Evolutionary conservation across 2,113 vertebrate species (phyloP), one percentile per base, ranked within the genome.

Genomic region (Hydrolagus affinis): DNA sequence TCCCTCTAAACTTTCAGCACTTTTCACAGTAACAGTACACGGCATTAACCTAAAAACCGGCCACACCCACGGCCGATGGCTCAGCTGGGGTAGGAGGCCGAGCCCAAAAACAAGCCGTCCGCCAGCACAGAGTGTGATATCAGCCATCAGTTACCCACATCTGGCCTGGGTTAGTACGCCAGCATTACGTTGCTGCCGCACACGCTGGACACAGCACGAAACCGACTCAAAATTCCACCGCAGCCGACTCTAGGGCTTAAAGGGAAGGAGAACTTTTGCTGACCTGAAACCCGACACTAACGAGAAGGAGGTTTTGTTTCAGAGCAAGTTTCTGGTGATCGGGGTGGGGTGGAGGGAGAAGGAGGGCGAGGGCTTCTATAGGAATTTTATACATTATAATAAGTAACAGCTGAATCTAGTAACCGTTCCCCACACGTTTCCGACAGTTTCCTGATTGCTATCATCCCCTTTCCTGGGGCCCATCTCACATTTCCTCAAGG

Each of bases 171-270:
- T 83, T 83, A 83, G 17, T 28, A 83, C 66, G 28, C 59, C 30
- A 62, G 62, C 14, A 66, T 59, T 19, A 66, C 59, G 64, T 28
- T 66, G 62, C 19, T 25, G 8, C 66, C 59, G 78, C 78, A 66
- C 62, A 66, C 28, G 66, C 78, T 83, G 78, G 78, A 83, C 66
- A 78, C 57, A 83, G 62, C 64, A n/a, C 64, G 60, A 66, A 83
- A 56, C 30, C 62, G 19, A 28, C 62, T 66, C 62, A 83, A 83
- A 83, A 64, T 83, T 44, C 32, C 73, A 75, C 17, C 21, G 73
- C 32, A 75, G 21, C 44, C 56, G 15, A 75, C 73, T 56, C 21
- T 6, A 44, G 44, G 44, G 28, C 72, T 74, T 28, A 32, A 74
- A 74, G 44, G 73, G 17, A 75, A 75, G 17, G 30, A 75, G 32